Percentiles rank a stretch among this genome's conserved stretches.
Conservation (phyloP, 2,113 vertebrate genomes). For the Chlorodrepanis virens region DNA sequence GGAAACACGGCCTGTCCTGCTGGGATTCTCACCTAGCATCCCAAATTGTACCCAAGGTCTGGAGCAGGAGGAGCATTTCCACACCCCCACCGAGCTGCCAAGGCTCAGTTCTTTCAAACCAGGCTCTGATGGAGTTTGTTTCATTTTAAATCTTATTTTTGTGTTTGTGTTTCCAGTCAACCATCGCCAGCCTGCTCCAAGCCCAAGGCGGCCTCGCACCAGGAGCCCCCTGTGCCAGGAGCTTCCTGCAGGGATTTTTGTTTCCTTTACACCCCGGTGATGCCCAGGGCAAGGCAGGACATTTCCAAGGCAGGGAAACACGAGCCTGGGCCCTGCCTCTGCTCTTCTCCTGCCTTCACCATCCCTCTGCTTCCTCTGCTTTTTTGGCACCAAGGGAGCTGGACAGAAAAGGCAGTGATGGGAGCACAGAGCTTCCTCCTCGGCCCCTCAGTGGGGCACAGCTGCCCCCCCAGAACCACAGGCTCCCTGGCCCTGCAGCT, state of each 20-base stretch:
- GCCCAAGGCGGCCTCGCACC: rapidly evolving
- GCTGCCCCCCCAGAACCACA: not conserved
- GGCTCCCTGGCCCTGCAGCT: not conserved
- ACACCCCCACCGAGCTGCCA: rapidly evolving
- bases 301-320: not conserved
- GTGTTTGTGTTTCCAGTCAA: rapidly evolving
- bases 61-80: not conserved
- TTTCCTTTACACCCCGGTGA: rapidly evolving
- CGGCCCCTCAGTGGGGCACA: rapidly evolving
- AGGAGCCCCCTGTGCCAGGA: rapidly evolving
- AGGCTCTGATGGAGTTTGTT: not conserved
- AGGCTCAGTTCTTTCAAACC: not conserved
- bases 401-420: rapidly evolving
- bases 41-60: not conserved
- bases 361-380: not conserved
- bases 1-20: rapidly evolving
- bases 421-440: not conserved
- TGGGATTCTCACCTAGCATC: rapidly evolving
- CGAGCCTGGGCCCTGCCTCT: not conserved
- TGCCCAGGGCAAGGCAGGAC: not conserved
- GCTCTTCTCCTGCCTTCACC: not conserved
- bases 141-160: not conserved
- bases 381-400: rapidly evolving
- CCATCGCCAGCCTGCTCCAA: rapidly evolving
- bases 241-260: not conserved